These are phyloP conservation scores for Dryobotodes eremita DNA, from an alignment of 2,888 invertebrate genomes.

Conservation along the genomic window DNA sequence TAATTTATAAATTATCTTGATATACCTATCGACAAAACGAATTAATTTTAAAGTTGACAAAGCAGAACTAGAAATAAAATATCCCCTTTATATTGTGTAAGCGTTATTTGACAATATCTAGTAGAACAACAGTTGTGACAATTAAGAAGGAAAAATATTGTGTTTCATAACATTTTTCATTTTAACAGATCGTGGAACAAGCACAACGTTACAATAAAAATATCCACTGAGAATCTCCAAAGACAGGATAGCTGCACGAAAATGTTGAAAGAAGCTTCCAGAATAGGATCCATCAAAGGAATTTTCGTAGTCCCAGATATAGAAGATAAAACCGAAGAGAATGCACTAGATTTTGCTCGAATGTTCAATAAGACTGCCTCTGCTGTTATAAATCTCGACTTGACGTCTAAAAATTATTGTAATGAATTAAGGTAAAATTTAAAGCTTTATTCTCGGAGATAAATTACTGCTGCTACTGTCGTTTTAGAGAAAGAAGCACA, in stretches of 20 bases:
- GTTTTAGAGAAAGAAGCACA: conserved; percentile 10
- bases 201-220: conserved; percentile 70
- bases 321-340: conserved; percentile 52
- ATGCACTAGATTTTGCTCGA: conserved; percentile 64
- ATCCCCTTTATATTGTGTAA: not conserved
- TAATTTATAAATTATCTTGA: not conserved
- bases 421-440: conserved; percentile 74
- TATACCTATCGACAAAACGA: not conserved
- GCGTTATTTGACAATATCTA: conserved; percentile 7
- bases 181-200: conserved; percentile 74
- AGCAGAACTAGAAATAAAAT: not conserved
- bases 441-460: conserved; percentile 44
- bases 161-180: conserved; percentile 33
- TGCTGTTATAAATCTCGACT: conserved; percentile 76
- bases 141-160: conserved; percentile 4
- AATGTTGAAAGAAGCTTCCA: conserved; percentile 72
- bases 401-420: conserved; percentile 73
- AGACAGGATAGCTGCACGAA: conserved; percentile 71
- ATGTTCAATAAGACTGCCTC: conserved; percentile 72
- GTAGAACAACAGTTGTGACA: conserved; percentile 1
- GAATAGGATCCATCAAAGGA: conserved; percentile 76
- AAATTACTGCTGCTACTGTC: conserved; percentile 31
- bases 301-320: conserved; percentile 74
- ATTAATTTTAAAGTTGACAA: not conserved
- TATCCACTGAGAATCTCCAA: conserved; percentile 74